A percentile compares a stretch with the other conserved stretches of the same genome.
These are phyloP conservation scores for Mungos mungo DNA, from an alignment of 2,113 vertebrate species.

Conservation along the genomic window DNA sequence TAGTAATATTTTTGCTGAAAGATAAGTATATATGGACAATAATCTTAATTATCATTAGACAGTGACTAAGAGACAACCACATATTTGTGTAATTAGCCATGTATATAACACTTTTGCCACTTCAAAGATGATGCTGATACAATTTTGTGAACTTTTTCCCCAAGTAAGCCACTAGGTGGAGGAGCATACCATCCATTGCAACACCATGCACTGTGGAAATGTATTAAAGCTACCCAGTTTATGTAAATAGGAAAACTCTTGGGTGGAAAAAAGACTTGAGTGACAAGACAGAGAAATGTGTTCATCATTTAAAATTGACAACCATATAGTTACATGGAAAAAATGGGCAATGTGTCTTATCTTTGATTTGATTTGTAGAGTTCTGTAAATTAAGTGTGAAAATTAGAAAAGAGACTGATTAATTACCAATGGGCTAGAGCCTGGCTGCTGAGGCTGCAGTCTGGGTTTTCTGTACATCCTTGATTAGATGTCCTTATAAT, in stretches of 20 bases:
- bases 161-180: slow-evolving; percentile 58
- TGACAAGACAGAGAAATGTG: not conserved
- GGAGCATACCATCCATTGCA: slow-evolving; percentile 61
- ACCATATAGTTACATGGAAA: not conserved
- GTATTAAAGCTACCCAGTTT: not conserved
- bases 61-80: not conserved
- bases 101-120: not conserved
- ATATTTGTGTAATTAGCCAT: not conserved
- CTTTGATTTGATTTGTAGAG: slow-evolving; percentile 31
- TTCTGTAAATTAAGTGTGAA: not conserved
- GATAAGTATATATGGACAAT: not conserved
- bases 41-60: not conserved
- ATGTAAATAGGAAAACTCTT: slow-evolving; percentile 42
- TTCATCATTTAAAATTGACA: slow-evolving; percentile 20
- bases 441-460: not conserved
- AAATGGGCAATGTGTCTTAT: not conserved
- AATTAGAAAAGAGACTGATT: not conserved
- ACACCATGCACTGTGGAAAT: not conserved
- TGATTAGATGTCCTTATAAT: not conserved
- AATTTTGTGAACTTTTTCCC: slow-evolving; percentile 16
- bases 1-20: slow-evolving; percentile 8
- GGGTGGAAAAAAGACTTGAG: not conserved
- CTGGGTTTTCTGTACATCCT: not conserved
- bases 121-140: not conserved
- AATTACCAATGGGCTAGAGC: not conserved